These are phyloP conservation scores for Dreissena polymorpha DNA, from an alignment of 1,140 invertebrate genomes.

Conservation along the genomic window DNA sequence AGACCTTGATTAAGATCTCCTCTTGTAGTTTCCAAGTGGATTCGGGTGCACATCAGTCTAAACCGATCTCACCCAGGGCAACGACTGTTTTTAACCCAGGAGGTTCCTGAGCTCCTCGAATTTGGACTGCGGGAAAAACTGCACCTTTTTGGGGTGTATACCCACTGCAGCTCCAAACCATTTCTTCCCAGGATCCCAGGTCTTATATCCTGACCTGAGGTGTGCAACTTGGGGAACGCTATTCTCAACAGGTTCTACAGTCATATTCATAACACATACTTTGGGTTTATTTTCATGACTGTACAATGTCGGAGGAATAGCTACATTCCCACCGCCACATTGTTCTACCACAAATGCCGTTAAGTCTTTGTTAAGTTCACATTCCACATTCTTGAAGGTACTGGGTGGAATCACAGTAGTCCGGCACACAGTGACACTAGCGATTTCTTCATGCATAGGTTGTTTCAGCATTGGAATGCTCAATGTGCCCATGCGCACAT, in stretches of 20 bases:
- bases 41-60: too few relatives aligned
- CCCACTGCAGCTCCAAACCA: constrained; percentile 12
- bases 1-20: constrained; percentile 5
- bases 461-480: neutral
- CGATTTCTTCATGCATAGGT: neutral
- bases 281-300: neutral
- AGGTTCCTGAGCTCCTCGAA: constrained; percentile 4
- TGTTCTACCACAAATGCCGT: constrained; percentile 7
- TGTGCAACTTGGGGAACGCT: neutral
- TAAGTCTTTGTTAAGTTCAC: neutral
- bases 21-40: neutral
- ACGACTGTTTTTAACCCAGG: constrained; percentile 2
- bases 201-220: neutral
- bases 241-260: neutral
- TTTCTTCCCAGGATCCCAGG: neutral
- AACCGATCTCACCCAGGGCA: constrained; percentile 10
- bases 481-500: neutral
- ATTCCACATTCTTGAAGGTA: neutral
- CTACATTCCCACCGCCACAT: neutral
- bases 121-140: neutral
- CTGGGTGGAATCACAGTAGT: neutral
- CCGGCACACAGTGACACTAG: neutral
- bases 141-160: constrained; percentile 19
- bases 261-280: neutral
- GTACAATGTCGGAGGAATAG: neutral